These are phyloP conservation scores for Drosophila seguyi DNA, from an alignment of 1,140 invertebrate genomes.

Conservation along the genomic window DNA sequence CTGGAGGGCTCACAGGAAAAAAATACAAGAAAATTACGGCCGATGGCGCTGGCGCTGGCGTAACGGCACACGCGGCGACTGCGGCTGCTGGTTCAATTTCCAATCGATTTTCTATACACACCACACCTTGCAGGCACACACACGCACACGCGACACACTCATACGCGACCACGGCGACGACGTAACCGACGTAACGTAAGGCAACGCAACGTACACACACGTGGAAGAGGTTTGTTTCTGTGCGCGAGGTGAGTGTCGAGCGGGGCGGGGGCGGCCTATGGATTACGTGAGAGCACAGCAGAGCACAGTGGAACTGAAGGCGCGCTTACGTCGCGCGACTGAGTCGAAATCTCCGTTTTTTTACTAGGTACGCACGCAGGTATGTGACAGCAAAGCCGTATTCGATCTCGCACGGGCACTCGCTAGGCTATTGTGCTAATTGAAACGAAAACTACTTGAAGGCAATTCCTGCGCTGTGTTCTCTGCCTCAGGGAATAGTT, in stretches of 20 bases:
- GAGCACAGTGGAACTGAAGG: not conserved
- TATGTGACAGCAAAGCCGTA: slow-evolving; percentile 1
- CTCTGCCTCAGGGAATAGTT: not conserved
- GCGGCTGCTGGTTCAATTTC: slow-evolving; percentile 61
- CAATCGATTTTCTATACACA: slow-evolving; percentile 80
- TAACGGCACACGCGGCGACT: slow-evolving; percentile 53
- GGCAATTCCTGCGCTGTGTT: not conserved
- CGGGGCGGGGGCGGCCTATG: slow-evolving; percentile 14
- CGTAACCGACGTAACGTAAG: slow-evolving; percentile 44
- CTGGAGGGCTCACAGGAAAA: slow-evolving; percentile 45
- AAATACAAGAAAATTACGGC: slow-evolving; percentile 44
- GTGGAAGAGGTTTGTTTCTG: slow-evolving; percentile 14
- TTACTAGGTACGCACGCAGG: slow-evolving; percentile 13
- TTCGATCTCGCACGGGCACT: slow-evolving; percentile 2
- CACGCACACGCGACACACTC: slow-evolving; percentile 17
- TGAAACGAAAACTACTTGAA: slow-evolving; percentile 7
- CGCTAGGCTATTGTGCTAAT: not conserved
- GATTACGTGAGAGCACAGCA: slow-evolving; percentile 30
- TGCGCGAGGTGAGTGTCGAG: not conserved
- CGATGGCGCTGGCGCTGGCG: slow-evolving; percentile 54
- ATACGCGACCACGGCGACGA: slow-evolving; percentile 27
- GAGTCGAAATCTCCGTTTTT: slow-evolving; percentile 5
- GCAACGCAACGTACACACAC: slow-evolving; percentile 39
- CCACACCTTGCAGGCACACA: slow-evolving; percentile 69
- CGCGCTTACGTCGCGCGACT: slow-evolving; percentile 10